phyloP scores from a whole-genome alignment of 2,888 invertebrate species.

The Geotrupes spiniger region DNA sequence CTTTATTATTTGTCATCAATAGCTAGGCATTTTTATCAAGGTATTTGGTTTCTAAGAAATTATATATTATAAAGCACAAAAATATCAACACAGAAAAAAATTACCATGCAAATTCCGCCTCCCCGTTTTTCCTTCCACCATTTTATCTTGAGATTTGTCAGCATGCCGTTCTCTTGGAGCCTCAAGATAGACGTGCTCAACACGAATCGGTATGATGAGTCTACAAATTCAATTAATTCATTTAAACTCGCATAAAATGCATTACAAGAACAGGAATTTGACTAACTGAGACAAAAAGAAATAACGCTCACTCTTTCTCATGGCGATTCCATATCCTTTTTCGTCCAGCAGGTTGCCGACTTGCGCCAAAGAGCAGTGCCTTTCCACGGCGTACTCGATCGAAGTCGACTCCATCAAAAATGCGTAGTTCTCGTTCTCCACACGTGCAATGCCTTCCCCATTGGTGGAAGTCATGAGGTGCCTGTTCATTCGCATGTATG shows the following conservation, averaged over 20 bases:
- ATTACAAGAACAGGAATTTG: not conserved
- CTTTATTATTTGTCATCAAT: not conserved
- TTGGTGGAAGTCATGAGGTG: conserved; percentile 57
- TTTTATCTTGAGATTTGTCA: conserved; percentile 74
- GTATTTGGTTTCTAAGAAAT: too few relatives aligned
- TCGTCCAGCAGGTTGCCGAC: conserved; percentile 73
- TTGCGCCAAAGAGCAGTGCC: conserved; percentile 72
- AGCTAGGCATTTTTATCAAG: not conserved
- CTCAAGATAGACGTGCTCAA: conserved; percentile 79
- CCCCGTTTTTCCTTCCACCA: conserved; percentile 90
- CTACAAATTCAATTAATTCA: too few relatives aligned
- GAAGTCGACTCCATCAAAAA: conserved; percentile 89
- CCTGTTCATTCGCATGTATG: conserved; percentile 68
- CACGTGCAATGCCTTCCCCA: conserved; percentile 62
- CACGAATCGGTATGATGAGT: conserved; percentile 70
- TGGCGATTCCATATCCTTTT: conserved; percentile 85
- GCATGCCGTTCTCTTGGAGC: conserved; percentile 79
- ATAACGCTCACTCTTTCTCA: conserved; percentile 71
- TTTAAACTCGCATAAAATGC: not conserved
- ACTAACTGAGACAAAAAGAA: not conserved
- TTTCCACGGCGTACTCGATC: conserved; percentile 79
- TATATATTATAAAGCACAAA: too few relatives aligned
- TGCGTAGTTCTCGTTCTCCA: conserved; percentile 61
- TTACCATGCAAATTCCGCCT: conserved; percentile 52
- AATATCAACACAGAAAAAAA: not conserved